These are phyloP conservation scores for Lepidostoma basale DNA, from an alignment of 1,140 invertebrate genomes.

Conservation along the genomic window DNA sequence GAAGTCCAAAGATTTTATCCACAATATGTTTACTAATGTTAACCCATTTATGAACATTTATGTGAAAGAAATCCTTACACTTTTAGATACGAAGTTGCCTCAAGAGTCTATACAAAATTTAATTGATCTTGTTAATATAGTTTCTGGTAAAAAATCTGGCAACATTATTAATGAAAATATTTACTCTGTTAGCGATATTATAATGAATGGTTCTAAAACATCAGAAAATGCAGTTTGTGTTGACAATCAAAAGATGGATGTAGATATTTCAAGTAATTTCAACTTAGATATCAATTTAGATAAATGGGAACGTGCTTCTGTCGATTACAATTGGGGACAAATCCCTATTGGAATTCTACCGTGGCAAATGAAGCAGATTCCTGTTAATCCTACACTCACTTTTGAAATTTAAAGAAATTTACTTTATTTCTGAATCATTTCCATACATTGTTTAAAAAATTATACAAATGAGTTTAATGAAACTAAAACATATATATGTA, in stretches of 20 bases:
- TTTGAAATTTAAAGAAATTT: background rate
- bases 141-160: conserved; percentile 45
- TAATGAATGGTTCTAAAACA: background rate
- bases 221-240: background rate
- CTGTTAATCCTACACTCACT: conserved; percentile 1
- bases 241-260: background rate
- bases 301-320: conserved; percentile 43
- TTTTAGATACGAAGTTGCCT: conserved; percentile 51
- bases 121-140: conserved; percentile 51
- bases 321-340: conserved; percentile 48
- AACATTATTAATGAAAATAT: conserved; percentile 8
- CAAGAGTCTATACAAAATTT: conserved; percentile 48
- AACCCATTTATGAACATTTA: conserved; percentile 54
- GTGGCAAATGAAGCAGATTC: conserved; percentile 49
- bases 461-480: background rate
- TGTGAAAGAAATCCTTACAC: conserved; percentile 49
- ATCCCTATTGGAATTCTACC: conserved; percentile 55
- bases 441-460: background rate
- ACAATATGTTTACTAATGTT: conserved; percentile 50
- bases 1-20: conserved; percentile 51
- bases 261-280: background rate
- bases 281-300: conserved; percentile 47
- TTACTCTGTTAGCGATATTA: conserved; percentile 15
- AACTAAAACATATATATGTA: background rate
- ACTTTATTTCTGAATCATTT: conserved; percentile 11